Percentiles rank a stretch among this genome's conserved stretches.
Evolutionary conservation across 2,113 vertebrate species (phyloP).

Genomic region (Coracopsis vasa): DNA sequence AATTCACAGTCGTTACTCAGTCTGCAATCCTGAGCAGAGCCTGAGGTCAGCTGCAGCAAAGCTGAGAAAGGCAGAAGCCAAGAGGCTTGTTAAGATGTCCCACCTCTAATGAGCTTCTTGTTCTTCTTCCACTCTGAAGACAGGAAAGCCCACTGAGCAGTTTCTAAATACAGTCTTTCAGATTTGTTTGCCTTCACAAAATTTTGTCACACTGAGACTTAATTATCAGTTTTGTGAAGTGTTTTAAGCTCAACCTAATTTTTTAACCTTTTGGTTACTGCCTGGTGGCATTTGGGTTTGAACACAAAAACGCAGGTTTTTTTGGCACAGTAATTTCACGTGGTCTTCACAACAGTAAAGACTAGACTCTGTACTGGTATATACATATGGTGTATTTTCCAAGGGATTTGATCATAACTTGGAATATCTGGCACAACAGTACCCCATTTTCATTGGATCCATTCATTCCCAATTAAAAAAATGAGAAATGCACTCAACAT

Average conservation of each 20-base stretch:
- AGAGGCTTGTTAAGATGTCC: neutral
- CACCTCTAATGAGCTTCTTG: neutral
- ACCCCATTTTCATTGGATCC: neutral
- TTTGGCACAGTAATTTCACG: neutral
- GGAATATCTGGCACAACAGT: neutral
- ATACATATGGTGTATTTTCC: neutral
- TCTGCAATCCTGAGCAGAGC: neutral
- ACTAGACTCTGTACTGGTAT: neutral
- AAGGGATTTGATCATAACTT: neutral
- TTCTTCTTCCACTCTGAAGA: neutral
- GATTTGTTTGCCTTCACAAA: neutral
- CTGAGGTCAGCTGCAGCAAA: neutral
- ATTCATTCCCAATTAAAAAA: neutral
- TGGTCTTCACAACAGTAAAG: neutral
- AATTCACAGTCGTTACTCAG: rapidly evolving
- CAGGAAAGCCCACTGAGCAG: neutral
- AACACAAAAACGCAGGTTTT: neutral
- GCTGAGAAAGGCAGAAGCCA: neutral
- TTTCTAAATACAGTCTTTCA: neutral
- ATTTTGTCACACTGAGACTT: neutral
- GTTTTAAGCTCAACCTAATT: neutral
- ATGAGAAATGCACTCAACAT: neutral
- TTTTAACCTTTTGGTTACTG: neutral
- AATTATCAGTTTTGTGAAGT: neutral
- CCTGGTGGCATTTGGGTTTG: neutral